Percentiles rank a stretch among this genome's conserved stretches.
These are phyloP conservation scores for Cyphomyrmex costatus DNA, from an alignment of 1,140 invertebrate genomes.

Conservation along the genomic window DNA sequence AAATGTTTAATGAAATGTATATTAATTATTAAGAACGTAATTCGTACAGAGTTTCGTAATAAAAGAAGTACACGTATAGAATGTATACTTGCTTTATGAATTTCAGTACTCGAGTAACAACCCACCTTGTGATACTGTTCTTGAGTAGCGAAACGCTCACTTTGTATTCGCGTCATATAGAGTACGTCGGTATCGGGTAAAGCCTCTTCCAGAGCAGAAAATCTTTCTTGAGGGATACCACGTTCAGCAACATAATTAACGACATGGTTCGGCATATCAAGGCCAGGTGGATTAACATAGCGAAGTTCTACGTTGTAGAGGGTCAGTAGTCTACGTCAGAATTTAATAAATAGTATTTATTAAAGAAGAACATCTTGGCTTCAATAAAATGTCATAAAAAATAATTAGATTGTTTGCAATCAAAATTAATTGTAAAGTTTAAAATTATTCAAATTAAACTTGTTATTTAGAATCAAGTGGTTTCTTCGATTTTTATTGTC, in stretches of 20 bases:
- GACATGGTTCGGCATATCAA: constrained; percentile 97
- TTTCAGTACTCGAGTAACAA: constrained; percentile 10
- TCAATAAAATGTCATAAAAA: not conserved
- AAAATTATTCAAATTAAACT: not conserved
- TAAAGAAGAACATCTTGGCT: not conserved
- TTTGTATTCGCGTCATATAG: constrained; percentile 99
- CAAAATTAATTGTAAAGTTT: constrained; percentile 1
- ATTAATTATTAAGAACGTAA: not conserved
- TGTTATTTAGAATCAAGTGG: not conserved
- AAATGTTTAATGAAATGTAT: not conserved
- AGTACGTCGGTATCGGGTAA: constrained; percentile 97
- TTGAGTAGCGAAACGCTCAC: constrained; percentile 94
- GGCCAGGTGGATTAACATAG: constrained; percentile 95
- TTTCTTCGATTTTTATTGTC: not conserved
- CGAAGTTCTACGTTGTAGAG: constrained; percentile 95
- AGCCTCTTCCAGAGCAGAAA: constrained; percentile 92
- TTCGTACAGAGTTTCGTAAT: not conserved
- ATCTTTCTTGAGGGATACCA: constrained; percentile 93
- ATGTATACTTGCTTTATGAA: not conserved
- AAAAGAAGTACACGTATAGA: not conserved
- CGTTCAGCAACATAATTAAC: constrained; percentile 92
- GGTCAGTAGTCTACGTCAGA: constrained; percentile 90
- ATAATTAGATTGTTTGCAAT: not conserved
- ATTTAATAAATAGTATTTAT: not conserved
- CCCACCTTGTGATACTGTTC: constrained; percentile 95